phyloP scores from a whole-genome alignment of 2,888 invertebrate species.

The Harpalus rubripes region DNA sequence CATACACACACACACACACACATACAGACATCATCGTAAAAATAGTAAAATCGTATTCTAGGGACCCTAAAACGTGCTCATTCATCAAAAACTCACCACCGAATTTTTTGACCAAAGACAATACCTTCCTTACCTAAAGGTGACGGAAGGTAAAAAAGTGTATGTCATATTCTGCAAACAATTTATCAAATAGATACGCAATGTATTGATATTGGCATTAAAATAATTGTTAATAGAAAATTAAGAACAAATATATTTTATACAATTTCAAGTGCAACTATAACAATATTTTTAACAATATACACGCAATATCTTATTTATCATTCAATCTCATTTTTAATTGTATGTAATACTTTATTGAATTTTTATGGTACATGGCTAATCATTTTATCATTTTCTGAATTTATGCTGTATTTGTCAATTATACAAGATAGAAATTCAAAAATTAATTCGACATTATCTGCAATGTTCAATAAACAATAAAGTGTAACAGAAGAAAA shows the following conservation, averaged over 20 bases:
- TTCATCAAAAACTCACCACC: no score
- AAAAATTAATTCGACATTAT: neutral
- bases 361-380: neutral
- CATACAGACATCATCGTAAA: no score
- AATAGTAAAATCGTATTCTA: no score
- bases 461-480: neutral
- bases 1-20: no score
- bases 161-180: neutral
- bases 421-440: neutral
- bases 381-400: neutral
- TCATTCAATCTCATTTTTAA: neutral
- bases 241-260: neutral
- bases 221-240: neutral
- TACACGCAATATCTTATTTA: neutral
- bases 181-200: neutral
- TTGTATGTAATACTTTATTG: neutral
- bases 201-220: neutral
- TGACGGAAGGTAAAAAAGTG: no score
- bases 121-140: no score
- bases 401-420: neutral
- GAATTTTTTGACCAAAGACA: no score
- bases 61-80: no score
- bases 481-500: neutral
- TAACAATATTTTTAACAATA: neutral
- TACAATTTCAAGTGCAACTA: neutral